Evolutionary conservation across 2,888 invertebrate species (phyloP).

Genomic region (Metellina segmentata): DNA sequence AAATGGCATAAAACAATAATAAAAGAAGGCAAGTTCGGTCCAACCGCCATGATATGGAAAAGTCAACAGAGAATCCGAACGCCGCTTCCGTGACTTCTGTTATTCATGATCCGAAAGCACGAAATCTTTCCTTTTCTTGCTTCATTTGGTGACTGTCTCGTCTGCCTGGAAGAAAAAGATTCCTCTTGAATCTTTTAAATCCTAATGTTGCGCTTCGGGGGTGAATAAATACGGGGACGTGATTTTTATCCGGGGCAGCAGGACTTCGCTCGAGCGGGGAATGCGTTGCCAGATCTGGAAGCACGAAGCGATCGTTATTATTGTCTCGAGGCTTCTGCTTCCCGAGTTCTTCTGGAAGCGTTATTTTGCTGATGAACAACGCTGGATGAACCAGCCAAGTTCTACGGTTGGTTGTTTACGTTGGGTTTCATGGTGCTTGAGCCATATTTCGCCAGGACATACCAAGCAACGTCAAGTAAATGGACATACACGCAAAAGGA

Average conservation of each 20-base stretch:
- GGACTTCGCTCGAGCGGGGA: not conserved
- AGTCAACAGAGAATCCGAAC: constrained; percentile 35
- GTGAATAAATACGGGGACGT: constrained; percentile 5
- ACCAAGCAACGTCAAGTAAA: no score
- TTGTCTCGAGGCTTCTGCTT: no score
- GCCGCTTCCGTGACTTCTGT: constrained; percentile 23
- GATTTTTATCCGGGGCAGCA: not conserved
- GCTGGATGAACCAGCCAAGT: no score
- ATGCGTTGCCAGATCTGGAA: not conserved
- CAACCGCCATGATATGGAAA: not conserved
- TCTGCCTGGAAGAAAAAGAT: no score
- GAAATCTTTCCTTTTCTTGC: constrained; percentile 3
- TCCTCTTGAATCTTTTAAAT: constrained; percentile 14
- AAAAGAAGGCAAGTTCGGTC: not conserved
- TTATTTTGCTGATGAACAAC: no score
- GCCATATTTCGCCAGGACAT: no score
- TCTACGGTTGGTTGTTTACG: no score
- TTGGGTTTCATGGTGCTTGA: no score
- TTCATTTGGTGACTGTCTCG: no score
- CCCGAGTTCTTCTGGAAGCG: no score
- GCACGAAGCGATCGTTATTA: no score
- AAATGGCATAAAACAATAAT: not conserved
- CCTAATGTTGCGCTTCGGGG: not conserved
- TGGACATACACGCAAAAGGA: no score
- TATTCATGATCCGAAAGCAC: constrained; percentile 41